Evolutionary conservation across 2,888 invertebrate species (phyloP).

Genomic region (Hyposoter dolosus): DNA sequence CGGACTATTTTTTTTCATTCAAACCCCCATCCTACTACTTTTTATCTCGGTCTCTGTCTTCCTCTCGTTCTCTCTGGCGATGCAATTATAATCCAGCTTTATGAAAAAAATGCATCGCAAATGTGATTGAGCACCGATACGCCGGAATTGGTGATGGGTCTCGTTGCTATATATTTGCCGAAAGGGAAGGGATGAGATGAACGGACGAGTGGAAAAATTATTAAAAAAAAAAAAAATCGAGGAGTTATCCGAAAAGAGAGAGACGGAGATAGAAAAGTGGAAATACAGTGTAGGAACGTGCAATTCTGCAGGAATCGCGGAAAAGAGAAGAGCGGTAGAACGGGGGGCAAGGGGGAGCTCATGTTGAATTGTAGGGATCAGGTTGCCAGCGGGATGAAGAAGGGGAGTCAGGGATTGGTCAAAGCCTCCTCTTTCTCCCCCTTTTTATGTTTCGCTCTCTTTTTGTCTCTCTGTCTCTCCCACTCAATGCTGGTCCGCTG

Average conservation of each 20-base stretch:
- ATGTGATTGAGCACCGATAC: slow-evolving; percentile 85
- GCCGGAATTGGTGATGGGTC: slow-evolving; percentile 78
- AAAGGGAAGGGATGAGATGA: slow-evolving; percentile 30
- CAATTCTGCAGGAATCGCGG: slow-evolving; percentile 69
- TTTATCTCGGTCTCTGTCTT: slow-evolving; percentile 21
- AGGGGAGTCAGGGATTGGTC: slow-evolving; percentile 79
- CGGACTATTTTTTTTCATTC: slow-evolving; percentile 67
- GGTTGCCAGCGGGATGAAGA: slow-evolving; percentile 68
- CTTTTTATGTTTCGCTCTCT: slow-evolving; percentile 46
- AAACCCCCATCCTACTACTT: slow-evolving; percentile 23
- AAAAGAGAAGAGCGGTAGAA: slow-evolving; percentile 68
- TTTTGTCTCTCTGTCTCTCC: slow-evolving; percentile 9
- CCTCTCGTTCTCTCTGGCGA: slow-evolving; percentile 78
- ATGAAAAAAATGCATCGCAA: slow-evolving; percentile 85
- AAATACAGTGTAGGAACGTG: slow-evolving; percentile 45
- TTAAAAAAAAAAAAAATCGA: slow-evolving; percentile 8
- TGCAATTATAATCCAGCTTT: slow-evolving; percentile 85
- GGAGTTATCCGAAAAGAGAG: slow-evolving; percentile 24
- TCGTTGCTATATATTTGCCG: neutral
- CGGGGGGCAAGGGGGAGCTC: slow-evolving; percentile 65
- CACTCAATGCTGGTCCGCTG: slow-evolving; percentile 77
- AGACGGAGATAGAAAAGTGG: slow-evolving; percentile 26
- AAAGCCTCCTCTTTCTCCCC: slow-evolving; percentile 74
- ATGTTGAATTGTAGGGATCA: slow-evolving; percentile 68
- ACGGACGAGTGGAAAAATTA: slow-evolving; percentile 35